These are phyloP conservation scores for Actinia equina DNA, from an alignment of 64 coral and sea anemone genomes.

Conservation along the genomic window DNA sequence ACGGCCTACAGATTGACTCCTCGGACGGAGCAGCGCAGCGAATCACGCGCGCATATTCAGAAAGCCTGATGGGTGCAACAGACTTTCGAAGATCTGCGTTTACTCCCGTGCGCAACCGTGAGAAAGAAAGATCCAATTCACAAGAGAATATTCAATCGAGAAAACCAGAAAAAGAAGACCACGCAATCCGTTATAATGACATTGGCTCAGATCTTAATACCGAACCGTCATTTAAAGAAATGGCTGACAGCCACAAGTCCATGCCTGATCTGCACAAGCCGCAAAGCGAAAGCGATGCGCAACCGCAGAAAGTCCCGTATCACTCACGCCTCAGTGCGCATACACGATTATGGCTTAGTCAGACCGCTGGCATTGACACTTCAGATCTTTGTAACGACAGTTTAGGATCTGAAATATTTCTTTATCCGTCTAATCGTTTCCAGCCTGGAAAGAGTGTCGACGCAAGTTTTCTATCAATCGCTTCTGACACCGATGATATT, in stretches of 20 bases:
- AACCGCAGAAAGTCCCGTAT: slow-evolving; percentile 15
- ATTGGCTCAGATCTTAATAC: not conserved
- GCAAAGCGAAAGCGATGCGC: slow-evolving; percentile 2
- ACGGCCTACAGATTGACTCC: not conserved
- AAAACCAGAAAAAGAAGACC: not conserved
- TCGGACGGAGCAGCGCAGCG: slow-evolving; percentile 3
- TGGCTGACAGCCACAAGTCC: slow-evolving; percentile 45
- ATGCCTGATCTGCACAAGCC: slow-evolving; percentile 75
- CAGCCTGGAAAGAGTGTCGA: slow-evolving; percentile 50
- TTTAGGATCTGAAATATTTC: slow-evolving; percentile 77
- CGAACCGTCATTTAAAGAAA: slow-evolving; percentile 22
- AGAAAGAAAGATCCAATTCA: not conserved
- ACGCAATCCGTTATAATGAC: not conserved
- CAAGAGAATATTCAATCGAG: not conserved
- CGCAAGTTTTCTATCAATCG: slow-evolving; percentile 51
- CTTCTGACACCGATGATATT: slow-evolving; percentile 44
- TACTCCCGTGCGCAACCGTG: slow-evolving; percentile 2
- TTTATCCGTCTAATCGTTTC: slow-evolving; percentile 78
- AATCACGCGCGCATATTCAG: not conserved
- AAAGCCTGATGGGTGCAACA: not conserved
- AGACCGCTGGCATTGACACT: slow-evolving; percentile 74
- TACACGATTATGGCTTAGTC: slow-evolving; percentile 82
- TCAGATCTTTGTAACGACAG: slow-evolving; percentile 46
- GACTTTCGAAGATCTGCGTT: not conserved
- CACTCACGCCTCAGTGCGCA: slow-evolving; percentile 62